A percentile compares a stretch with the other conserved stretches of the same genome.
Conservation (phyloP, 2,888 invertebrate species). For the Cosmia pyralina region DNA sequence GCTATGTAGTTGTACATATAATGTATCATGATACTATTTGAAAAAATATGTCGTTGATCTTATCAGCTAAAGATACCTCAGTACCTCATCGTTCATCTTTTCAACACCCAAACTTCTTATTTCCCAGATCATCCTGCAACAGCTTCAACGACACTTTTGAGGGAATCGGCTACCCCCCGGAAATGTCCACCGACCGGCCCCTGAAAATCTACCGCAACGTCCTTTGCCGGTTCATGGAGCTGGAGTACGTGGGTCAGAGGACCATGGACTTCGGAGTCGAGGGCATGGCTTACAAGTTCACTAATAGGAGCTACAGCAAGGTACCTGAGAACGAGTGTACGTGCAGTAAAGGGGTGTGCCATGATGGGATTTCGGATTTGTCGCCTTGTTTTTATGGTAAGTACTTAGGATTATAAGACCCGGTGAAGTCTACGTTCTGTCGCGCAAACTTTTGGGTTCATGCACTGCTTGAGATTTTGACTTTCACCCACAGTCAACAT, state of each 20-base stretch:
- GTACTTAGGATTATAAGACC: conserved; percentile 56
- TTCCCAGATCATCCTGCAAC: conserved; percentile 91
- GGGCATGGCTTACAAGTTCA: conserved; percentile 91
- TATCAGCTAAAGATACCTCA: background rate
- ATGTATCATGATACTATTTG: no score
- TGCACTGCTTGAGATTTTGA: no score
- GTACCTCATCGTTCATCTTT: background rate
- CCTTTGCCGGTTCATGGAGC: conserved; percentile 93
- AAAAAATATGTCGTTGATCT: background rate
- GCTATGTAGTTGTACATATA: background rate
- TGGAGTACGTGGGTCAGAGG: conserved; percentile 72
- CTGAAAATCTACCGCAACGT: conserved; percentile 93
- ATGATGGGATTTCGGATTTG: conserved; percentile 92
- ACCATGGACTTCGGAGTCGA: conserved; percentile 86
- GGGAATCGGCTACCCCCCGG: conserved; percentile 92
- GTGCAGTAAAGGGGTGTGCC: conserved; percentile 87
- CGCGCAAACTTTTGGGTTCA: no score
- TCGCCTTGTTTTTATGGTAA: conserved; percentile 93
- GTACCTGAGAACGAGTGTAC: conserved; percentile 92
- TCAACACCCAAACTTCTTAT: background rate
- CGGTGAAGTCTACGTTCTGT: no score
- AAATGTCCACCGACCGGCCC: conserved; percentile 86
- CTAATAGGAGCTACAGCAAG: conserved; percentile 90
- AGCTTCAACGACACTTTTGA: conserved; percentile 92
- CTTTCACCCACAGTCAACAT: no score